Evolutionary conservation across 2,888 invertebrate genomes (phyloP).

Genomic region (Philereme transversata): DNA sequence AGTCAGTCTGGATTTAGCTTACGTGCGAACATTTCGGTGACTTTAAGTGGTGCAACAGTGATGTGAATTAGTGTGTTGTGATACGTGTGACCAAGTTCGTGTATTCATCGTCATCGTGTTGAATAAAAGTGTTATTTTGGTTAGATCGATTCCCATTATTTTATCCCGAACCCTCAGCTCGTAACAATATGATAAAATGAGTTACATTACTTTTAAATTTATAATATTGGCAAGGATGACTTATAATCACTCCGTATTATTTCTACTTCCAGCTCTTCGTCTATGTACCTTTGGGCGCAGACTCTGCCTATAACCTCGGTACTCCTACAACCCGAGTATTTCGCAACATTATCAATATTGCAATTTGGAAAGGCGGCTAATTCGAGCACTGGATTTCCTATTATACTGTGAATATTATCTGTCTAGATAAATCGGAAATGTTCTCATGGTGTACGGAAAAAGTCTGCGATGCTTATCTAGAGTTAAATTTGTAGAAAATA

Average conservation of each 20-base stretch:
- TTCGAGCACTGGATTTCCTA: conserved; percentile 64
- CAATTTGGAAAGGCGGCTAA: conserved; percentile 69
- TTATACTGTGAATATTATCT: conserved; percentile 59
- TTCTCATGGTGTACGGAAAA: conserved; percentile 4
- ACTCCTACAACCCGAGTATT: conserved; percentile 49
- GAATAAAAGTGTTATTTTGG: no score
- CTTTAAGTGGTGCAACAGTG: no score
- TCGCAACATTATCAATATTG: conserved; percentile 72
- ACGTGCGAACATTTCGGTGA: no score
- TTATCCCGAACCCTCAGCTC: no score
- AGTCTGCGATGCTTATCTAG: conserved; percentile 1
- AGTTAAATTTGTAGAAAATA: not conserved
- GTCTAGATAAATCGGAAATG: conserved; percentile 62
- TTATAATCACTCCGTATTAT: not conserved
- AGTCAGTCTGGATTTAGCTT: no score
- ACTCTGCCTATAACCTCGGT: conserved; percentile 59
- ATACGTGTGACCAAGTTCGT: no score
- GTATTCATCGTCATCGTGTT: no score
- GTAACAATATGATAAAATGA: no score
- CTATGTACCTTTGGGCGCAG: conserved; percentile 44
- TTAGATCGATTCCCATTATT: no score
- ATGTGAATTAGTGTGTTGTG: no score
- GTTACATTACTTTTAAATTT: no score
- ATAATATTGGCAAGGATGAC: no score
- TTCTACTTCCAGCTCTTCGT: conserved; percentile 7